Evolutionary conservation across 2,797 vertebrate genomes (phyloP), one percentile per base, ranked within the genome.

Genomic region (Emys orbicularis): DNA sequence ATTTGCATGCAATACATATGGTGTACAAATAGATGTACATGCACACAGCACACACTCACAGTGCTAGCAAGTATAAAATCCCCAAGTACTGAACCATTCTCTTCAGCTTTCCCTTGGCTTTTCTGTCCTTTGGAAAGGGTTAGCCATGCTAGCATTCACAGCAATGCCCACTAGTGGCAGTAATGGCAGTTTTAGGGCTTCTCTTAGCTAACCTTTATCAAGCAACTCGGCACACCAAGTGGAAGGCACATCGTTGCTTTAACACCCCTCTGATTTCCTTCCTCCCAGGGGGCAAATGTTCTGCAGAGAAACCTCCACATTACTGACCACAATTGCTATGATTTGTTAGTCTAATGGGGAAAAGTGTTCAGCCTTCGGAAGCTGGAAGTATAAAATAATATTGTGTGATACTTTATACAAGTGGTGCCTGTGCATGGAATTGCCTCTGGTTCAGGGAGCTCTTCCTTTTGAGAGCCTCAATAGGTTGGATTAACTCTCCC

Each of bases 331-430:
- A 97, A 97, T 97, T 97, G 97, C 97, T 94, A 86, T 97, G 96
- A 98, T 98, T 97, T 98, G 97, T 97, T 97, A 97, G 97, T 97
- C 97, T 97, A 97, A 97, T 98, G 95, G 96, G 93, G 85, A 81
- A 97, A 96, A n/a, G 50, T 94, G 95, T 94, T 94, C 94, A 94
- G 96, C 86, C 86, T 97, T 92, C 90, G 3, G 6, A 97, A 98
- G 96, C 83, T 94, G 87, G 91, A 95, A 96, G 89, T 92, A 96
- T 96, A 95, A 95, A 97, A 97, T 96, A 97, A 97, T 96, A 97
- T 97, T 94, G 91, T 93, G 91, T 0, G 86, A 96, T 96, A 92
- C 93, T 97, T 97, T 94, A 89, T 94, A 86, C 93, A 96, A 97
- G 95, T 84, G 85, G 94, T 61, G 92, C 92, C 92, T 95, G 94